phyloP scores from a whole-genome alignment of 2,888 invertebrate genomes.

The Standfussiana lucernea region DNA sequence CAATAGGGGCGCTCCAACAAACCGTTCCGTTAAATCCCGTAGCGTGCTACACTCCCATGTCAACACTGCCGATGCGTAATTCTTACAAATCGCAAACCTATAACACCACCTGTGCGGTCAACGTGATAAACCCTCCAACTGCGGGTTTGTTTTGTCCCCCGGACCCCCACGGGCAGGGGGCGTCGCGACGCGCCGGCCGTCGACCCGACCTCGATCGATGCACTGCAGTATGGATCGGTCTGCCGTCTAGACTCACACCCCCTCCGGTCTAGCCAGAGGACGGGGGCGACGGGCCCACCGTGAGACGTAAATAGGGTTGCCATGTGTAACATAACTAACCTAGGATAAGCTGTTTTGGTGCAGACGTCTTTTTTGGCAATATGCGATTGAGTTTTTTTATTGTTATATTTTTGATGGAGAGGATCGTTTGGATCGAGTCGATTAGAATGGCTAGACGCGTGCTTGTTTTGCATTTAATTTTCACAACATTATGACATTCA shows the following conservation, averaged over 20 bases:
- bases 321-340: constrained; percentile 70
- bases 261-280: constrained; percentile 54
- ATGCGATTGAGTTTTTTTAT: not conserved
- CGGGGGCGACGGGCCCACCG: constrained; percentile 57
- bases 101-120: constrained; percentile 83
- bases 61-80: constrained; percentile 54
- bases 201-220: constrained; percentile 85
- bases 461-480: not conserved
- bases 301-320: constrained; percentile 70
- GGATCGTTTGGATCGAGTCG: not conserved
- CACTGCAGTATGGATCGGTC: constrained; percentile 89
- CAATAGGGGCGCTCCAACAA: not conserved
- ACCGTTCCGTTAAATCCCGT: constrained; percentile 5
- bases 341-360: constrained; percentile 66
- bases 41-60: constrained; percentile 30
- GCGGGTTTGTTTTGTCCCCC: constrained; percentile 83
- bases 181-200: constrained; percentile 79
- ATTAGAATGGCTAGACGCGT: not conserved
- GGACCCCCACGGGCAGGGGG: constrained; percentile 71
- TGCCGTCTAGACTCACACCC: constrained; percentile 86
- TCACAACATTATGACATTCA: not conserved
- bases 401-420: not conserved
- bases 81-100: constrained; percentile 71
- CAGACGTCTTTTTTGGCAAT: constrained; percentile 35
- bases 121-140: constrained; percentile 69